phyloP scores from a whole-genome alignment of 2,113 vertebrate genomes.

The Galbula dea region DNA sequence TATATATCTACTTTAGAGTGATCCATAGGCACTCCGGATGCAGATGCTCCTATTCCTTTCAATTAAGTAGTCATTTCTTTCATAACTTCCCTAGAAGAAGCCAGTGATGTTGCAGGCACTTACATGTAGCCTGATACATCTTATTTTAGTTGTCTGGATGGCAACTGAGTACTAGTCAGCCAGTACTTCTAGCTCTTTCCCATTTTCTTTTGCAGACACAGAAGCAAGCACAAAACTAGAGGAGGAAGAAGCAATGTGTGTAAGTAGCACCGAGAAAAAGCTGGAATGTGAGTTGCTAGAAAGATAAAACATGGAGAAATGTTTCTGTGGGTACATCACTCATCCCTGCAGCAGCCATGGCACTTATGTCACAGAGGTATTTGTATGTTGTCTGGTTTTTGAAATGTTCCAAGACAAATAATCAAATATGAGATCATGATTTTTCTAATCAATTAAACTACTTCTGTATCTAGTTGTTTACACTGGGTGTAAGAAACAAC shows the following conservation, averaged over 20 bases:
- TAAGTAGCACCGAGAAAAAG: neutral
- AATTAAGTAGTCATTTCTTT: neutral
- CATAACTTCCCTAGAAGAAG: neutral
- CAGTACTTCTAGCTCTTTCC: neutral
- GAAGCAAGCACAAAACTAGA: neutral
- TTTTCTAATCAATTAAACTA: neutral
- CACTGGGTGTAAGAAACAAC: neutral
- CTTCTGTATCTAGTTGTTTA: neutral
- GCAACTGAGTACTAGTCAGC: neutral
- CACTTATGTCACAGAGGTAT: neutral
- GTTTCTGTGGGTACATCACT: neutral
- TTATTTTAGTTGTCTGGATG: neutral
- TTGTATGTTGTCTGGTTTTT: accelerated
- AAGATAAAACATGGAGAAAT: neutral
- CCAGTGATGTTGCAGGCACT: neutral
- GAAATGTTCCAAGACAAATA: neutral
- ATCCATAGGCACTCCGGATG: neutral
- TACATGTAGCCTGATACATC: neutral
- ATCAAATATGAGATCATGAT: neutral
- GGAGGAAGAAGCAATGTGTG: neutral
- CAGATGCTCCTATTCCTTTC: neutral
- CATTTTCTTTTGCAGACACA: neutral
- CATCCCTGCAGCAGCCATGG: neutral
- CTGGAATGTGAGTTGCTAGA: neutral
- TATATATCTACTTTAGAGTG: neutral